Conservation (phyloP, 2,113 vertebrate species). For the Thunnus maccoyii region DNA sequence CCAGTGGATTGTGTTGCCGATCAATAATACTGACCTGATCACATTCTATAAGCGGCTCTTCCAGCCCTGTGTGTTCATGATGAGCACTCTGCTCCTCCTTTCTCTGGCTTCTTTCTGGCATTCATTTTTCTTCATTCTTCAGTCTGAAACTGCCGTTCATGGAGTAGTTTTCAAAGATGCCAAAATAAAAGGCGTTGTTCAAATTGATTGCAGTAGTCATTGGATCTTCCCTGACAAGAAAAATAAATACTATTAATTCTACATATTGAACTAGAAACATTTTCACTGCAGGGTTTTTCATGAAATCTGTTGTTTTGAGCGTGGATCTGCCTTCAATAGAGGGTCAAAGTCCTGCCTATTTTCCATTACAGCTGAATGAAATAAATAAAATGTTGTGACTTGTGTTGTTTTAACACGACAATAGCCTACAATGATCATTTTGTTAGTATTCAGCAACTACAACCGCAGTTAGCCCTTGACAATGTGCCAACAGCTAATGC, state of each 20-base stretch:
- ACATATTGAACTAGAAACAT: neutral
- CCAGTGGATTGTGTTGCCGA: neutral
- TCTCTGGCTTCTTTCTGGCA: neutral
- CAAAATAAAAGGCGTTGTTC: constrained; percentile 76
- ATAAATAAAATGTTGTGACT: too few relatives aligned
- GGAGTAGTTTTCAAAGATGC: constrained; percentile 72
- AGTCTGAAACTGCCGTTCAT: constrained; percentile 70
- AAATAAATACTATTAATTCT: neutral
- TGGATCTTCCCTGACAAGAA: constrained; percentile 24
- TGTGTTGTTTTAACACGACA: too few relatives aligned
- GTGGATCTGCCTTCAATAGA: too few relatives aligned
- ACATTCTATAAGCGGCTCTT: neutral
- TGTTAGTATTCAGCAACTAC: too few relatives aligned
- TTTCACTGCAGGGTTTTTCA: neutral
- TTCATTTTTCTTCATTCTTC: constrained; percentile 41
- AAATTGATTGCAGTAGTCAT: constrained; percentile 40
- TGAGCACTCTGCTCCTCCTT: constrained; percentile 17
- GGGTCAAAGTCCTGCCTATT: too few relatives aligned
- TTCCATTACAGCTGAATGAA: too few relatives aligned
- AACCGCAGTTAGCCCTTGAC: too few relatives aligned
- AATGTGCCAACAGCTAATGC: too few relatives aligned
- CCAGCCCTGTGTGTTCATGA: constrained; percentile 9
- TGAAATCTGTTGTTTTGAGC: too few relatives aligned
- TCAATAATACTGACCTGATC: neutral
- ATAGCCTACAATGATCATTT: too few relatives aligned